A percentile compares a stretch with the other conserved stretches of the same genome.
Conservation (phyloP, 2,888 invertebrate genomes). For the Tiliacea aurago region DNA sequence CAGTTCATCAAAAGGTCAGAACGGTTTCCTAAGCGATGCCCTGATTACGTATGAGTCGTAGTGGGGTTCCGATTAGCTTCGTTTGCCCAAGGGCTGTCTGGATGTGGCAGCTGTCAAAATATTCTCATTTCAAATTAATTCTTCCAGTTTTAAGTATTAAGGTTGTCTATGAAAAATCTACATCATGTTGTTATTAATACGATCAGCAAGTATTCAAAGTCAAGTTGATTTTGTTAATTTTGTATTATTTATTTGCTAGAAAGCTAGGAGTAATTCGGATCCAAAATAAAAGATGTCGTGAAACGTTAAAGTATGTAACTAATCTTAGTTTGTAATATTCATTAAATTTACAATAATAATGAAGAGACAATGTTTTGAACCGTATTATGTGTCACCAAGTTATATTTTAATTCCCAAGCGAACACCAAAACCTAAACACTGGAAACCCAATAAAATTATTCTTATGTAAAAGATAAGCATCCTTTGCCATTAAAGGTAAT, state of each 20-base stretch:
- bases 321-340: background rate
- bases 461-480: slow-evolving; percentile 63
- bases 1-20: slow-evolving; percentile 56
- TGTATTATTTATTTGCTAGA: background rate
- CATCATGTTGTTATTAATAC: background rate
- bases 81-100: slow-evolving; percentile 86
- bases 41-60: slow-evolving; percentile 76
- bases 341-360: background rate
- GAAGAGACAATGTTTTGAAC: background rate
- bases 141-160: slow-evolving; percentile 37
- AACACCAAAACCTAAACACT: slow-evolving; percentile 27
- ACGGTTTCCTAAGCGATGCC: slow-evolving; percentile 67
- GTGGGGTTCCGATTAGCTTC: slow-evolving; percentile 82
- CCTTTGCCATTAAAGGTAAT: slow-evolving; percentile 74
- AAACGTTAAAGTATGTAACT: background rate
- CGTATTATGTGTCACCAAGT: background rate
- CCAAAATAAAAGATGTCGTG: background rate
- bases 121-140: slow-evolving; percentile 78
- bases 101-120: slow-evolving; percentile 87
- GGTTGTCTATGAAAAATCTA: slow-evolving; percentile 1
- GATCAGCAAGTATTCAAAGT: background rate
- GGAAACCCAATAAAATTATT: slow-evolving; percentile 51
- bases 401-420: slow-evolving; percentile 18
- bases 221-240: background rate
- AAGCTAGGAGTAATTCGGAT: background rate